Base-by-base conservation (phyloP, 2,888 invertebrate species). In the Thyatira batis region DNA sequence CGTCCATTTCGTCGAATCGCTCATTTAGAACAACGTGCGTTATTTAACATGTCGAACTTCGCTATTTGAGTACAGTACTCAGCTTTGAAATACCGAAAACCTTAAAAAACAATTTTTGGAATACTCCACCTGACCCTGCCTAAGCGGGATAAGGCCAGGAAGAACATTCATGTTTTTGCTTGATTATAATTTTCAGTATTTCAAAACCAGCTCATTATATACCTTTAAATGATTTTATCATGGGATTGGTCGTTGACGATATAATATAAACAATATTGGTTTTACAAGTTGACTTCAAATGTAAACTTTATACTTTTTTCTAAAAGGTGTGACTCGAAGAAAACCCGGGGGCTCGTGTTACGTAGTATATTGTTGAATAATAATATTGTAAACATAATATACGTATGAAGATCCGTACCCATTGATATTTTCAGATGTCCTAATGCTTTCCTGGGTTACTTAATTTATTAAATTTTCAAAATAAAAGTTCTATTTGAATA, bases 321-420 rank as follows among this genome's bases (percentile, higher is more conserved):
- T 55, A 74, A 73, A 72, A 77, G 62, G 51, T 65, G 61, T 27
- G 69, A 60, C 73, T 71, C 69, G 70, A 55, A 58, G 53, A 55
- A 81, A 78, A 69, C 80, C 73, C 71, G 82, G 77, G 80, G 71
- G 77, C 69, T 65, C 57, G 62, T 59, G 64, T 56, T 56, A 58
- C 63, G 61, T 59, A 61, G 51, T 60, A 61, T 51, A 63, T 77
- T 77, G 72, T 74, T 76, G 58, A 75, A 54, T 76, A 75, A 71
- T 76, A 63, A 68, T 69, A 69, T 71, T 65, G 56, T 70, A 63
- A 76, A 74, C 67, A 69, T 67, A 62, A 74, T 76, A 73, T 78
- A 79, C 71, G 75, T 76, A 79, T 61, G 60, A 70, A 62, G 67
- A 73, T 77, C 77, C 76, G 71, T 71, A 71, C 71, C 80, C 77